Evolutionary conservation across 2,797 vertebrate genomes (phyloP), one percentile per base, ranked within the genome.

Genomic region (Siniperca undulata): DNA sequence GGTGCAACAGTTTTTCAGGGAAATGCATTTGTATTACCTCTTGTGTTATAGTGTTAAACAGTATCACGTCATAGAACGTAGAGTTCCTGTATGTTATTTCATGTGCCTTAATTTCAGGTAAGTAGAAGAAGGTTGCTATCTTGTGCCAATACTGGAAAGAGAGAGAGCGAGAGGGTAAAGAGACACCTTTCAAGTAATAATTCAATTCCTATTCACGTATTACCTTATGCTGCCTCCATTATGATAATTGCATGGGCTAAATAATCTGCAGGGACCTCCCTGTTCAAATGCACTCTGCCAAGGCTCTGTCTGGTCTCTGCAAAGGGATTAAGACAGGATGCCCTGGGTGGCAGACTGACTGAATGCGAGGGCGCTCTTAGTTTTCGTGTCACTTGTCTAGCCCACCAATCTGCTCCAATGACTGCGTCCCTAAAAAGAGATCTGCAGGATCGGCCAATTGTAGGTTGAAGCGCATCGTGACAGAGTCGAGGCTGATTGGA

Each of bases 191-290:
- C 76, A 90, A 92, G 86, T 87, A 83, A 92, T 92, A 88, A 93
- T 93, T 94, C 60, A 86, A 86, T 91, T 93, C 88, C 86, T 85
- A 36, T 89, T 85, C 91, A 93, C 65, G 71, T 90, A 91, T 92
- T 90, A 94, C 93, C 94, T 91, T 93, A 93, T 93, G 91, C 85
- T 86, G 86, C 94, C 83, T 94, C 94, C 94, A 96, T 96, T 96
- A 96, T 94, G 90, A 95, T 96, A 96, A 96, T 96, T 95, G 92
- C 91, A 92, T 72, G 88, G 86, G 92, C 91, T 95, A 93, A 96
- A 95, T 94, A 95, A 94, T 94, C 94, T 91, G 85, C 89, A 84
- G 90, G 86, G 93, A 89, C 91, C 86, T 92, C 78, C 48, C 65
- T 88, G 90, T 92, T 91, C 53, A 75, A 87, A 91, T 90, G 85